Evolutionary conservation across 2,888 invertebrate genomes (phyloP), one percentile per base, ranked within the genome.

Genomic region (Hydrotaea diabolus): DNA sequence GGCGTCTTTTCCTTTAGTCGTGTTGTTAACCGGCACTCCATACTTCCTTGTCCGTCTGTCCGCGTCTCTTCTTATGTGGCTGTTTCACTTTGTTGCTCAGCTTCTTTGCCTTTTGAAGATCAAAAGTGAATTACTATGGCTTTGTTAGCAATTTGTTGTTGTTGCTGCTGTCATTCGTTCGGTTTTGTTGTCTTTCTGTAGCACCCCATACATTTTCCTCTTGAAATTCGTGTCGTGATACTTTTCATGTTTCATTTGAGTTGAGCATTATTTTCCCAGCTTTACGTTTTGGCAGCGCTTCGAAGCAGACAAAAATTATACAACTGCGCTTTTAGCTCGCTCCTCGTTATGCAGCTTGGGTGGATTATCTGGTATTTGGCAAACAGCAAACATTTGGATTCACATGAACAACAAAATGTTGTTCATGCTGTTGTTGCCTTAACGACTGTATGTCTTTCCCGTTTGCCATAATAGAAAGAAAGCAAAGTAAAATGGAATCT

Each of bases 101-200:
- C 4, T 13, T 11, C 36, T 26, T 64, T 15, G 0, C 26, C 55
- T 62, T 31, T 62, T 71, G 39, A 74, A 82, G 81, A 82, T 82
- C 81, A 82, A 77, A 82, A 59, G 81, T 77, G 76, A 81, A 77
- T 77, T 81, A 77, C 77, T 55, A 39, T 73, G 64, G 72, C 53
- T 81, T 73, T 77, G 72, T 81, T 74, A n/a, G 36, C 15, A 15
- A 43, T 72, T 76, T 77, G 75, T 64, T 39, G 17, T 21, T 62
- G 75, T 64, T 39, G 17, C n/a, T 62, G 59, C n/a, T 31, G 11
- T 75, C 59, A n/a, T 49, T 43, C 9, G 2, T 57, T 21, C 15
- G 13, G n/a, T n/a, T n/a, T 59, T 7, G 23, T 49, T 31, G 7
- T 7, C 66, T 43, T 21, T 59, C n/a, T 49, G n/a, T 72, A 49